phyloP scores from a whole-genome alignment of 2,797 vertebrate species.

The Hippoglossus hippoglossus region DNA sequence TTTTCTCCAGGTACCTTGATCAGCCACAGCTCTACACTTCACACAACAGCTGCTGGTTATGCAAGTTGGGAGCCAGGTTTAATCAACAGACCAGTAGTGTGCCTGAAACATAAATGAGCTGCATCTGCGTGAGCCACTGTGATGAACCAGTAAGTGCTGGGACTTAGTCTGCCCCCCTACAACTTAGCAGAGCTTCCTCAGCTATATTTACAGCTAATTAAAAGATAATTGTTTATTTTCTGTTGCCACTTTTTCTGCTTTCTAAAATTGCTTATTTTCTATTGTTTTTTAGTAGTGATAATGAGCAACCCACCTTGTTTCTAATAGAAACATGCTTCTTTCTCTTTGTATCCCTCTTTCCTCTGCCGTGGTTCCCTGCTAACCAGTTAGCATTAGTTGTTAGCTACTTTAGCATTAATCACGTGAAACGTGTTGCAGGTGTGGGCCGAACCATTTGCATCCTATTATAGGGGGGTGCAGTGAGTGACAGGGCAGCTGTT shows the following conservation, averaged over 20 bases:
- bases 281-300: not conserved
- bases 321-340: not conserved
- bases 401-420: not conserved
- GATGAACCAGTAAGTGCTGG: not conserved
- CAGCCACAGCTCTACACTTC: conserved; percentile 4
- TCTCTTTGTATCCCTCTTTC: not conserved
- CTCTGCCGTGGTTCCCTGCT: too few species aligned
- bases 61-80: conserved; percentile 23
- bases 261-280: too few species aligned
- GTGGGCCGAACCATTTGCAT: not conserved
- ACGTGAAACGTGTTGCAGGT: not conserved
- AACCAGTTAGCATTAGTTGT: too few species aligned
- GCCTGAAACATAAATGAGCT: conserved; percentile 23
- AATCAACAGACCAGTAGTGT: conserved; percentile 13
- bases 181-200: conserved; percentile 2
- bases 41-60: conserved; percentile 43
- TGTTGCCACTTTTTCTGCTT: too few species aligned
- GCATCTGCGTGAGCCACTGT: conserved; percentile 7
- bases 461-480: not conserved
- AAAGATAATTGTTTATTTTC: conserved; percentile 9
- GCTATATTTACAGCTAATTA: conserved; percentile 33
- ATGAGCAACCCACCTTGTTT: not conserved
- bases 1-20: conserved; percentile 27
- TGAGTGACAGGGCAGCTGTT: too few species aligned
- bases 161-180: not conserved